Conservation (phyloP, 2,888 invertebrate genomes). For the Diabrotica balteata region DNA sequence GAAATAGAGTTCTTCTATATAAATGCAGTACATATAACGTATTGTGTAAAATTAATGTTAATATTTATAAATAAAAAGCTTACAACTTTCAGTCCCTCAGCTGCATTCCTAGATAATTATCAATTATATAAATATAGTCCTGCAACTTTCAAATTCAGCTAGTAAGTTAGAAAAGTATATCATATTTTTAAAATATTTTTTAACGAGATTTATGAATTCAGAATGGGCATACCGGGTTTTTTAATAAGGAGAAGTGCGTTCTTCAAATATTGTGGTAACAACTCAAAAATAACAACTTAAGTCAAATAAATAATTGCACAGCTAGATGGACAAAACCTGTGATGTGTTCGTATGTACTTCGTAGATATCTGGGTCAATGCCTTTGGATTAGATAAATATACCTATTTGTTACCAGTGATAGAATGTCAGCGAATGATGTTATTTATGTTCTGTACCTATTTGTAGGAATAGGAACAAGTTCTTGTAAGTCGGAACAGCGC, state of each 20-base stretch:
- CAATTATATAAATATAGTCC: constrained; percentile 40
- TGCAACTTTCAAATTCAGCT: constrained; percentile 44
- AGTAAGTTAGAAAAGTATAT: constrained; percentile 44
- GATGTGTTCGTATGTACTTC: too few species aligned
- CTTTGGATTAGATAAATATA: too few species aligned
- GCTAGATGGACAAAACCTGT: too few species aligned
- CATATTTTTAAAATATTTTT: constrained; percentile 46
- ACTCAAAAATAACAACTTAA: too few species aligned
- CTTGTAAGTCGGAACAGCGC: too few species aligned
- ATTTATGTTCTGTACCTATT: too few species aligned
- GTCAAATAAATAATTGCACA: too few species aligned
- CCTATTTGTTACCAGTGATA: too few species aligned
- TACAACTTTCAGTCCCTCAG: constrained; percentile 44
- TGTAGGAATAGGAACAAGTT: too few species aligned
- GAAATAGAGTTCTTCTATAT: constrained; percentile 45
- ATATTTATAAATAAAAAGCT: constrained; percentile 51
- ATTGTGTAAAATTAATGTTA: constrained; percentile 54
- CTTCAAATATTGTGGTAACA: constrained; percentile 6
- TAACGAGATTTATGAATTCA: constrained; percentile 42
- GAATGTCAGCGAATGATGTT: too few species aligned
- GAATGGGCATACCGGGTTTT: constrained; percentile 14
- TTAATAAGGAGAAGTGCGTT: constrained; percentile 8
- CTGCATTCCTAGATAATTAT: constrained; percentile 42
- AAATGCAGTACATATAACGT: constrained; percentile 43
- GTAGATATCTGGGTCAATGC: too few species aligned